Evolutionary conservation across 53 echinoderm and acorn worm species (phyloP).

Genomic region (Antedon mediterranea): DNA sequence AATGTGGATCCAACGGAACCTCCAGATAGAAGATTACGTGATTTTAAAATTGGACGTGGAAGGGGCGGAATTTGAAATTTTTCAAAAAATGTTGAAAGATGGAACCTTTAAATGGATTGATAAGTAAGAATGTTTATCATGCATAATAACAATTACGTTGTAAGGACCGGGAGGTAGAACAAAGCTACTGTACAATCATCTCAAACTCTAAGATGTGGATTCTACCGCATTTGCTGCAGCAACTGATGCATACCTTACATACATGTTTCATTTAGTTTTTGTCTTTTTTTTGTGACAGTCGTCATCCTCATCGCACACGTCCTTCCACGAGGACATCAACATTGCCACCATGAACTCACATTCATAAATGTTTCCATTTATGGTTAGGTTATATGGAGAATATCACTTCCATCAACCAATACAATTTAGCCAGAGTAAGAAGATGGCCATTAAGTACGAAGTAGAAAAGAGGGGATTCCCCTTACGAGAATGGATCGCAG

Average conservation of each 20-base stretch:
- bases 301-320: too few species aligned
- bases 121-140: slow-evolving; percentile 18
- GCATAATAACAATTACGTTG: background rate
- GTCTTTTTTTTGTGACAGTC: too few species aligned
- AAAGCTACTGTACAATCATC: too few species aligned
- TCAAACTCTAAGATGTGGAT: too few species aligned
- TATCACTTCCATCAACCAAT: slow-evolving; percentile 31
- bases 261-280: too few species aligned
- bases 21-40: slow-evolving; percentile 24
- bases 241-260: too few species aligned
- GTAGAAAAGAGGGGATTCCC: slow-evolving; percentile 5
- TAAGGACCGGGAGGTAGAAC: too few species aligned
- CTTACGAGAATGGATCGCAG: slow-evolving; percentile 26
- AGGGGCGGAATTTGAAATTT: slow-evolving; percentile 42
- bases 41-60: slow-evolving; percentile 48
- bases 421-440: background rate
- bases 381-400: slow-evolving; percentile 29
- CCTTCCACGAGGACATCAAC: background rate
- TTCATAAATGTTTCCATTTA: background rate
- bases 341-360: background rate
- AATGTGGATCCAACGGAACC: slow-evolving; percentile 25
- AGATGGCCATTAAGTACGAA: slow-evolving; percentile 2
- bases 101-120: slow-evolving; percentile 43
- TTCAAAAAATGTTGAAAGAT: slow-evolving; percentile 33
- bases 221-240: too few species aligned